Percentiles rank a stretch among this genome's conserved stretches.
phyloP scores from a whole-genome alignment of 2,113 vertebrate species.

The Danio rerio region DNA sequence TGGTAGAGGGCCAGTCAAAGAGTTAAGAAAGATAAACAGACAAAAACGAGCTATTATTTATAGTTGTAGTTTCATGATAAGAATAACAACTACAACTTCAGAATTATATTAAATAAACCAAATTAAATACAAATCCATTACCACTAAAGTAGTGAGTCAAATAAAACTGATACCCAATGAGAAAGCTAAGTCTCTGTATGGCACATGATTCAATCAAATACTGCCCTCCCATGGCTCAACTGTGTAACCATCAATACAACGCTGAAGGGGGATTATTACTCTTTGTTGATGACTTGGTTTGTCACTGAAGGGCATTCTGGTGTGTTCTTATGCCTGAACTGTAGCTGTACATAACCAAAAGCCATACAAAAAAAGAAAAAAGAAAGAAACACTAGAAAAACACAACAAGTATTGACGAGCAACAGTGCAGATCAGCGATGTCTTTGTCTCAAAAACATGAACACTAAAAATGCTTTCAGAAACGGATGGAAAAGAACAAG shows the following conservation, averaged over 20 bases:
- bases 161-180: too few relatives aligned
- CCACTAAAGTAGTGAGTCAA: too few relatives aligned
- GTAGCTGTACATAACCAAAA: constrained; percentile 16
- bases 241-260: constrained; percentile 59
- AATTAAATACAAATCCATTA: too few relatives aligned
- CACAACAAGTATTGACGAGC: constrained; percentile 10
- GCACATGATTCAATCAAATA: constrained; percentile 64
- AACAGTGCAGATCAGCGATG: background rate
- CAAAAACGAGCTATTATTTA: too few relatives aligned
- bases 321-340: constrained; percentile 35
- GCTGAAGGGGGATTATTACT: constrained; percentile 23
- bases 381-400: background rate
- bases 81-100: too few relatives aligned
- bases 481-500: constrained; percentile 12
- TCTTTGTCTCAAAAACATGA: too few relatives aligned
- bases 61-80: too few relatives aligned
- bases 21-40: too few relatives aligned
- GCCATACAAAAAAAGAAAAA: too few relatives aligned
- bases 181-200: background rate
- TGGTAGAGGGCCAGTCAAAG: too few relatives aligned
- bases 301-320: constrained; percentile 35
- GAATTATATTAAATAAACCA: too few relatives aligned
- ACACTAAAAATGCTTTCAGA: background rate
- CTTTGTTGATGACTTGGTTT: constrained; percentile 52
- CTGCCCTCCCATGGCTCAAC: constrained; percentile 72